These are phyloP conservation scores for Holcopasites calliopsidis DNA, from an alignment of 1,140 invertebrate species.

Conservation along the genomic window DNA sequence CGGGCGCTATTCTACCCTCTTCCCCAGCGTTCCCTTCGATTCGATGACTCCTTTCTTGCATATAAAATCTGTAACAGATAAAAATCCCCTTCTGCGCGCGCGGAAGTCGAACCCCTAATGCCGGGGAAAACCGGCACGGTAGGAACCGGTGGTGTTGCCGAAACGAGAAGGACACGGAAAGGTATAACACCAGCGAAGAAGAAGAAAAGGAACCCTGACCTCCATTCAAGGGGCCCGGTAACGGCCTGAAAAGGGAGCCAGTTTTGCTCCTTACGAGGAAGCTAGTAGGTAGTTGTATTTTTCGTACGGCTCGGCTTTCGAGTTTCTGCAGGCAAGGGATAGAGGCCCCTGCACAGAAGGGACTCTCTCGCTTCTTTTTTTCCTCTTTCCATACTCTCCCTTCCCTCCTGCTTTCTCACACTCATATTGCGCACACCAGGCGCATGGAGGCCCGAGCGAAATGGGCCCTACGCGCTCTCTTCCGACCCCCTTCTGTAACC, in stretches of 20 bases:
- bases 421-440: conserved; percentile 55
- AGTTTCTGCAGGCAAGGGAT: conserved; percentile 48
- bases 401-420: conserved; percentile 47
- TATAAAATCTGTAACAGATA: conserved; percentile 47
- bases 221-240: conserved; percentile 60
- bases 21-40: conserved; percentile 16
- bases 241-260: conserved; percentile 57
- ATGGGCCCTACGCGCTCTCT: conserved; percentile 38
- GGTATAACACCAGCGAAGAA: conserved; percentile 41
- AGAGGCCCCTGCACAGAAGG: conserved; percentile 28
- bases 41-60: conserved; percentile 38
- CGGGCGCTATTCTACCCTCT: conserved; percentile 1
- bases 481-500: conserved; percentile 13
- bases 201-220: conserved; percentile 64
- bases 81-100: conserved; percentile 37
- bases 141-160: conserved; percentile 3
- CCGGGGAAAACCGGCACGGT: conserved; percentile 48
- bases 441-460: conserved; percentile 51
- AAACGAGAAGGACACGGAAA: conserved; percentile 41
- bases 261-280: conserved; percentile 43
- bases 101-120: conserved; percentile 44
- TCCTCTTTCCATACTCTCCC: conserved; percentile 32
- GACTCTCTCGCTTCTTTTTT: conserved; percentile 17
- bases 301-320: conserved; percentile 63
- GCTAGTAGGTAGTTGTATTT: conserved; percentile 64